phyloP scores from a whole-genome alignment of 2,888 invertebrate species.

The Prenolepis imparis region DNA sequence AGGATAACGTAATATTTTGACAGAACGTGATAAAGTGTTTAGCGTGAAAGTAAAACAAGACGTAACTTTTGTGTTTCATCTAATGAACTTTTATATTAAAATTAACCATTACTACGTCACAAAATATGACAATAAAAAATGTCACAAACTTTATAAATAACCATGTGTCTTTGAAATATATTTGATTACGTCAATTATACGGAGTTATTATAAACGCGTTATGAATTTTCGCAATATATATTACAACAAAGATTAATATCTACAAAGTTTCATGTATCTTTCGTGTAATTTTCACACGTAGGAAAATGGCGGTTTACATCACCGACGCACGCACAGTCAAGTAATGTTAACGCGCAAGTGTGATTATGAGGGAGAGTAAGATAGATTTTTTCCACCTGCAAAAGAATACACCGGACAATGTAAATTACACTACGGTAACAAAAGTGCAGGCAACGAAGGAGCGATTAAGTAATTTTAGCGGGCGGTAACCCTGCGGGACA shows the following conservation, averaged over 20 bases:
- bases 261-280: constrained; percentile 33
- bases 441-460: constrained; percentile 38
- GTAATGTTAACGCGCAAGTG: constrained; percentile 26
- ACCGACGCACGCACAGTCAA: constrained; percentile 37
- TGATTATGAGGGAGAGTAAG: constrained; percentile 25
- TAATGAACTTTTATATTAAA: too few relatives aligned
- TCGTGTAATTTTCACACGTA: constrained; percentile 41
- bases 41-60: constrained; percentile 29
- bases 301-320: constrained; percentile 40
- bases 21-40: not conserved
- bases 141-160: not conserved
- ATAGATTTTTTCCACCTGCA: constrained; percentile 44
- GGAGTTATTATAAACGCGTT: constrained; percentile 23
- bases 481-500: constrained; percentile 44
- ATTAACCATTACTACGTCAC: too few relatives aligned
- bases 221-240: constrained; percentile 17
- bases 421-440: constrained; percentile 36
- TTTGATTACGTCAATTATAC: constrained; percentile 7
- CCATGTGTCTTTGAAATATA: constrained; percentile 1
- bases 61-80: constrained; percentile 14
- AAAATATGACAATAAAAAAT: not conserved
- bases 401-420: constrained; percentile 33
- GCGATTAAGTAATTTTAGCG: constrained; percentile 57
- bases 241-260: constrained; percentile 43
- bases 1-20: constrained; percentile 5